Base-by-base conservation (phyloP, 2,113 vertebrate genomes). In the Platichthys flesus region DNA sequence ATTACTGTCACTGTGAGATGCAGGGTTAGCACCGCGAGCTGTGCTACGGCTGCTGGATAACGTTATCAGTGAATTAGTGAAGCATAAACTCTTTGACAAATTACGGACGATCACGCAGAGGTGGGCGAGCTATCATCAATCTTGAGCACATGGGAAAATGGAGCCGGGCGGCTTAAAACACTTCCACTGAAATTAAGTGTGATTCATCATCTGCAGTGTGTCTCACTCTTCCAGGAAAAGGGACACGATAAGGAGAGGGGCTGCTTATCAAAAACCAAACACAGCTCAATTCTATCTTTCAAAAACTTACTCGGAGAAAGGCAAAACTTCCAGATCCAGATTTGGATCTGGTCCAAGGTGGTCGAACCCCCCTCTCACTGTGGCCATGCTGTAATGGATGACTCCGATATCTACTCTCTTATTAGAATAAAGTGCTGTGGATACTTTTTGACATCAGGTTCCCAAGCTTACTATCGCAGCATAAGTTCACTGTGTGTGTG, bases 231-330 rank as follows among this genome's bases (percentile, higher is more conserved):
- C 78, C 85, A 83, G 85, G 77, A 87, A 90, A 74, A 68, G 20
- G 59, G 76, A 82, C 73, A 86, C 1, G 90, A 92, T 91, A 90
- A 93, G 72, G 71, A 75, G 60, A 70, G 60, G 73, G 61, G 9
- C 81, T 74, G 81, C 88, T 93, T 93, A 93, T 93, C 92, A 87
- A 79, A 93, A 93, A 63, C 40, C 71, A 92, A 92, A 92, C 88
- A 92, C 78, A 47, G 70, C 90, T 84, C 76, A 69, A 28, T 84
- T 86, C 75, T 9, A 23, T 54, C 51, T 54, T 54, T n/a, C 51
- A 24, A 85, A 57, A 85, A 68, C 74, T 69, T 37, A 58, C 68
- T 21, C 59, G 58, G 69, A 21, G 40, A 59, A 59, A 79, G 24
- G 55, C 42, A 28, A 28, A 68, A 73, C 54, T 47, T 83, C 59